Evolutionary conservation across 2,797 vertebrate species (phyloP).

Genomic region (Cyclopterus lumpus): DNA sequence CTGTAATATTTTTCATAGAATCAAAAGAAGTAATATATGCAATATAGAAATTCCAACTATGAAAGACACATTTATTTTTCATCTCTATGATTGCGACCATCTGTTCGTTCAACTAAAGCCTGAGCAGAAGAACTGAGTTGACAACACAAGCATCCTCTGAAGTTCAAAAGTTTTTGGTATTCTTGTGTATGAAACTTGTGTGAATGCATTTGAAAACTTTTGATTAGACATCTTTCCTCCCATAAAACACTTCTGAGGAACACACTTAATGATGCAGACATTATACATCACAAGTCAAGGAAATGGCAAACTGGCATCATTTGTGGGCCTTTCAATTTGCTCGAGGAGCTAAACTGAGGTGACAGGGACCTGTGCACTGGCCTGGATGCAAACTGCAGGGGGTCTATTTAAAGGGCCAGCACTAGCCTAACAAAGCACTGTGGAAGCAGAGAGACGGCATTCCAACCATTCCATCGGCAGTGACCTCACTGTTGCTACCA

Average conservation of each 20-base stretch:
- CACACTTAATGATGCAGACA: constrained; percentile 20
- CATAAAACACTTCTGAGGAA: constrained; percentile 18
- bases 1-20: not conserved
- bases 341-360: not conserved
- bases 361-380: constrained; percentile 1
- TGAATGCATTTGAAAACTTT: constrained; percentile 3
- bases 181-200: constrained; percentile 1
- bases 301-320: not conserved
- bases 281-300: constrained; percentile 6
- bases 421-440: not conserved
- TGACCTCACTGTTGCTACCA: not conserved
- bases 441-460: not conserved
- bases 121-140: not conserved
- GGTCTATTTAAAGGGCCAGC: constrained; percentile 8
- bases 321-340: constrained; percentile 9
- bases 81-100: constrained; percentile 4
- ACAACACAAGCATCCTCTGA: constrained; percentile 10
- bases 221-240: constrained; percentile 20
- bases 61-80: not conserved
- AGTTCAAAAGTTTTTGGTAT: constrained; percentile 10
- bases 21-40: not conserved
- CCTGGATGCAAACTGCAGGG: constrained; percentile 3
- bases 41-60: constrained; percentile 1
- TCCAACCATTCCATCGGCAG: no score
- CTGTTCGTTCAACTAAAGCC: constrained; percentile 1